Conservation (phyloP, 2,888 invertebrate species). For the Eurois occulta region DNA sequence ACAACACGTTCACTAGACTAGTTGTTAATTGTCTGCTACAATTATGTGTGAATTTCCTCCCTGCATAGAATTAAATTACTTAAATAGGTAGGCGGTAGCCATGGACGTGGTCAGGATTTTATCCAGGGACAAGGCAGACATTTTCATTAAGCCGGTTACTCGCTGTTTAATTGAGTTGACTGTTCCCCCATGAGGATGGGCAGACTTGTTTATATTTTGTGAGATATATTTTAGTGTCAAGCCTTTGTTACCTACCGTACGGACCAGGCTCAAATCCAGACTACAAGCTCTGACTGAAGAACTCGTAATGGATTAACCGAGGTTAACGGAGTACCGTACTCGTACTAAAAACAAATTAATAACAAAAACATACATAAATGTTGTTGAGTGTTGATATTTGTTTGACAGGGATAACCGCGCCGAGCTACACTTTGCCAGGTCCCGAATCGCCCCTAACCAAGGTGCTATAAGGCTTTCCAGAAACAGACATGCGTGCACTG, state of each 20-base stretch:
- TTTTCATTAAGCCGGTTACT: not conserved
- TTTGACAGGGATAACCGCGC: no score
- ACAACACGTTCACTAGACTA: constrained; percentile 54
- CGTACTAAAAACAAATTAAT: no score
- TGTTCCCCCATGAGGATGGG: not conserved
- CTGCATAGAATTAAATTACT: constrained; percentile 44
- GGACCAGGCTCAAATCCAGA: not conserved
- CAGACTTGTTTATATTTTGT: not conserved
- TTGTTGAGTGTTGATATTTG: no score
- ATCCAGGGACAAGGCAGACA: not conserved
- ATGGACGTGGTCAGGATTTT: constrained; percentile 4
- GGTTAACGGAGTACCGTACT: no score
- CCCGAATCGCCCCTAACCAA: no score
- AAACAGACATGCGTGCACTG: no score
- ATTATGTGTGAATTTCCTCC: constrained; percentile 63
- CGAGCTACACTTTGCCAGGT: no score
- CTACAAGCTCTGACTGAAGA: not conserved
- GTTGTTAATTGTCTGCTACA: constrained; percentile 66
- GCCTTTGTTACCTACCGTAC: not conserved
- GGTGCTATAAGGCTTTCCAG: no score
- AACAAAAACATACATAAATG: no score
- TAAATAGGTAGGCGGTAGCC: constrained; percentile 30
- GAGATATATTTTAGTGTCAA: not conserved
- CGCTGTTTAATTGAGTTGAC: not conserved
- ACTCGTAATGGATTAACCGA: not conserved